A percentile compares a stretch with the other conserved stretches of the same genome.
Conservation (phyloP, 2,888 invertebrate genomes). For the Eupithecia exiguata region DNA sequence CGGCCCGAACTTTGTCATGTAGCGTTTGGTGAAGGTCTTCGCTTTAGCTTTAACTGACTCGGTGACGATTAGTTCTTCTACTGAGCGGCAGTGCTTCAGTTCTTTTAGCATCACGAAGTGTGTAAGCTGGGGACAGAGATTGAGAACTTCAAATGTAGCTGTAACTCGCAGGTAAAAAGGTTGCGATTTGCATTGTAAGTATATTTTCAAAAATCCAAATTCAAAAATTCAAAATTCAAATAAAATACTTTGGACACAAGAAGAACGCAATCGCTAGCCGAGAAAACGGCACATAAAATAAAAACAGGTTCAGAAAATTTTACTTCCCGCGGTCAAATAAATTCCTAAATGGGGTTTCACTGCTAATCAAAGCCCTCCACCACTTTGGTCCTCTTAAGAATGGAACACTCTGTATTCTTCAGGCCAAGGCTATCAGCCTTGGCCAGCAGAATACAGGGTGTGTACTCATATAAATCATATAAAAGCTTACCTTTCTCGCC, state of each 20-base stretch:
- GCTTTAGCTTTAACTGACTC: conserved; percentile 97
- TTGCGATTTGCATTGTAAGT: no score
- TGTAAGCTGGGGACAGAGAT: conserved; percentile 87
- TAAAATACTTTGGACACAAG: neutral
- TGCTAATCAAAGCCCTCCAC: neutral
- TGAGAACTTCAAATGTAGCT: neutral
- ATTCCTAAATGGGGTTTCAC: neutral
- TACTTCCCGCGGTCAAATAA: no score
- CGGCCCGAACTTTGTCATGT: conserved; percentile 97
- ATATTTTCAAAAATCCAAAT: no score
- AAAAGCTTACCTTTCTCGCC: conserved; percentile 91
- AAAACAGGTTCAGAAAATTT: neutral
- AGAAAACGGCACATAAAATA: neutral
- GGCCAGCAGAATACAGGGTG: no score
- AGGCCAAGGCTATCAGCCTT: no score
- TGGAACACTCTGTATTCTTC: neutral
- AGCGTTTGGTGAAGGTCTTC: conserved; percentile 96
- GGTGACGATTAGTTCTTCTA: conserved; percentile 93
- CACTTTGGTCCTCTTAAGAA: neutral
- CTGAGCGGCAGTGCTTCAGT: conserved; percentile 93
- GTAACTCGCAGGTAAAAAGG: neutral
- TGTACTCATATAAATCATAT: no score
- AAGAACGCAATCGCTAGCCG: neutral
- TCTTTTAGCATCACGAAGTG: conserved; percentile 98
- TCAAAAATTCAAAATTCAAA: no score